These are phyloP conservation scores for Eristalinus aeneus DNA, from an alignment of 2,888 invertebrate species.

Conservation along the genomic window DNA sequence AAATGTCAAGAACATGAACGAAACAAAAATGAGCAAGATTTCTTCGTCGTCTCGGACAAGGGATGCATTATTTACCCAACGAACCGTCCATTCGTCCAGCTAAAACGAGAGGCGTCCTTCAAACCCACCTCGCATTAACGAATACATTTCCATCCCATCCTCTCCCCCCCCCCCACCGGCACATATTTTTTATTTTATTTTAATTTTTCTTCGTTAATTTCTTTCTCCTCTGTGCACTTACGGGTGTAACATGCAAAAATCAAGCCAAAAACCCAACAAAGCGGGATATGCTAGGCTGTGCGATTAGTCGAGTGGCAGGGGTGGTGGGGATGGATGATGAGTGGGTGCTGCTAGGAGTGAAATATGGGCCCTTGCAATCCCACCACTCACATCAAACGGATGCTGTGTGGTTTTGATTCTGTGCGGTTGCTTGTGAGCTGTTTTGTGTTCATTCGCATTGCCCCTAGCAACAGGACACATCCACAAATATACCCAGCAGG, in stretches of 20 bases:
- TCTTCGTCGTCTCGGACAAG: conserved; percentile 49
- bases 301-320: background rate
- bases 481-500: conserved; percentile 51
- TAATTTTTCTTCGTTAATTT: conserved; percentile 33
- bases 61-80: conserved; percentile 58
- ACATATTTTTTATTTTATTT: conserved; percentile 19
- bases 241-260: conserved; percentile 53
- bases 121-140: conserved; percentile 33
- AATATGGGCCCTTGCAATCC: conserved; percentile 48
- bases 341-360: background rate
- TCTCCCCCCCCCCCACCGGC: background rate
- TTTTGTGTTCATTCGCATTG: conserved; percentile 16
- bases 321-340: background rate
- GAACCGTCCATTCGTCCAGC: conserved; percentile 59
- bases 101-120: conserved; percentile 51
- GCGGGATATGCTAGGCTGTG: background rate
- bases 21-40: background rate
- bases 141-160: conserved; percentile 4
- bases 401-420: background rate
- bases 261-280: conserved; percentile 37
- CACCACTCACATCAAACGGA: conserved; percentile 40
- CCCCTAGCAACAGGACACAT: conserved; percentile 22
- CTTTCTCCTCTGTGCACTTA: conserved; percentile 31
- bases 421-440: background rate
- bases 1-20: conserved; percentile 45